phyloP scores from a whole-genome alignment of 1,140 invertebrate species.

The Drosophila truncata region DNA sequence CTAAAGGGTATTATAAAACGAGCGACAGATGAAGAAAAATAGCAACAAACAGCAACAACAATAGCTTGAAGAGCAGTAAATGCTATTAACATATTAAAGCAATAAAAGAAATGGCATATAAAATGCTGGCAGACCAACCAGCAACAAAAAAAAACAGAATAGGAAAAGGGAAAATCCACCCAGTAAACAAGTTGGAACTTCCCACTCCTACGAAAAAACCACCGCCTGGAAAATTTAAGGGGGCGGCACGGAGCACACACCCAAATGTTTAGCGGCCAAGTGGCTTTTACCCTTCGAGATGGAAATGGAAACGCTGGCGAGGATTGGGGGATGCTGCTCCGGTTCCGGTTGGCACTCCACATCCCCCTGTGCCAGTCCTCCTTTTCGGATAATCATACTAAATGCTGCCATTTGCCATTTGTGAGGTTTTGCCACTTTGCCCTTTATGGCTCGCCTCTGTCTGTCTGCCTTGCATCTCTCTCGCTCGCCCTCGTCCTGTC shows the following conservation, averaged over 20 bases:
- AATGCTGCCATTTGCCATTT: slow-evolving; percentile 85
- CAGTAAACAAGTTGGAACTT: slow-evolving; percentile 35
- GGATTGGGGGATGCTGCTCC: slow-evolving; percentile 26
- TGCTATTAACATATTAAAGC: slow-evolving; percentile 84
- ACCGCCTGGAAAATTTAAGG: slow-evolving; percentile 17
- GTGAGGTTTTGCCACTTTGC: slow-evolving; percentile 84
- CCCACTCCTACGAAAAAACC: background rate
- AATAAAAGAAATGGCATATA: slow-evolving; percentile 84
- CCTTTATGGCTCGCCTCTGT: slow-evolving; percentile 61
- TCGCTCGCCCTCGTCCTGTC: slow-evolving; percentile 13
- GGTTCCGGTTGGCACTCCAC: slow-evolving; percentile 40
- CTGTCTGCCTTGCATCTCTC: slow-evolving; percentile 19
- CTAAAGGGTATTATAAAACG: slow-evolving; percentile 3
- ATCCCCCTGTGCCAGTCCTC: background rate
- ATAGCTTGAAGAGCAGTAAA: slow-evolving; percentile 50
- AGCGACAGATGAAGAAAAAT: slow-evolving; percentile 45
- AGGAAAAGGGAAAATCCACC: slow-evolving; percentile 21
- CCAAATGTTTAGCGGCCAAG: slow-evolving; percentile 75
- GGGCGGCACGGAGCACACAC: slow-evolving; percentile 39
- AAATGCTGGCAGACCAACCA: slow-evolving; percentile 65
- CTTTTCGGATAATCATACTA: slow-evolving; percentile 78
- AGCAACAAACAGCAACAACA: slow-evolving; percentile 49
- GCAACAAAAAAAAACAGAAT: slow-evolving; percentile 12
- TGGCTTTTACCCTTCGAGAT: slow-evolving; percentile 70
- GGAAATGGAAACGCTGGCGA: slow-evolving; percentile 14